Evolutionary conservation across 2,888 invertebrate genomes (phyloP).

Genomic region (Piscicola geometra): DNA sequence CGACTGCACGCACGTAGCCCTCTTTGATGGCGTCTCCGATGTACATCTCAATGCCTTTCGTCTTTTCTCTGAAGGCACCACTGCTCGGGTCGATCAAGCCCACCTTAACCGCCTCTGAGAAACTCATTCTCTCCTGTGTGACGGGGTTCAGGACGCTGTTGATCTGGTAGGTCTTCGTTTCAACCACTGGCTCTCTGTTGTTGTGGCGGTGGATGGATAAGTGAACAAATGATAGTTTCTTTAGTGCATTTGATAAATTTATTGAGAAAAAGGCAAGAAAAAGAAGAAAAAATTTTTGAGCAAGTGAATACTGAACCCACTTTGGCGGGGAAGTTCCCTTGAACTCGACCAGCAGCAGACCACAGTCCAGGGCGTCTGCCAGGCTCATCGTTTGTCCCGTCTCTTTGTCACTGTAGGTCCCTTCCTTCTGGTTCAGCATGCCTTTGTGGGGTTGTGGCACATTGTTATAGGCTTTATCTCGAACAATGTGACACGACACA

Average conservation of each 20-base stretch:
- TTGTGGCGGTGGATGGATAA: too few relatives aligned
- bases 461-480: too few relatives aligned
- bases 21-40: constrained; percentile 54
- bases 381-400: constrained; percentile 37
- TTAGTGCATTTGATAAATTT: too few relatives aligned
- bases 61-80: constrained; percentile 51
- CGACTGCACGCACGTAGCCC: constrained; percentile 53
- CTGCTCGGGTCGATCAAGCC: constrained; percentile 49
- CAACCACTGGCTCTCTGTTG: constrained; percentile 45
- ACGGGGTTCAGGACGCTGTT: constrained; percentile 51
- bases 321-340: too few relatives aligned
- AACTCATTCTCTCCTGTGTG: constrained; percentile 45
- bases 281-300: too few relatives aligned
- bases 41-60: constrained; percentile 47
- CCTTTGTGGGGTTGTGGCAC: too few relatives aligned
- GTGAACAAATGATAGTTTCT: too few relatives aligned
- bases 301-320: too few relatives aligned
- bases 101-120: constrained; percentile 41
- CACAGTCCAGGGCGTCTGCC: constrained; percentile 43
- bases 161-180: constrained; percentile 52
- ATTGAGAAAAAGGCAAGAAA: too few relatives aligned
- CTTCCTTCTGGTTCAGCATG: constrained; percentile 40
- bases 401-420: constrained; percentile 37
- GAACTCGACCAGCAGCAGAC: constrained; percentile 43
- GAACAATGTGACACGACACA: too few relatives aligned